Base-by-base conservation (phyloP, 2,888 invertebrate genomes). In the Hirtodrosophila confusa region DNA sequence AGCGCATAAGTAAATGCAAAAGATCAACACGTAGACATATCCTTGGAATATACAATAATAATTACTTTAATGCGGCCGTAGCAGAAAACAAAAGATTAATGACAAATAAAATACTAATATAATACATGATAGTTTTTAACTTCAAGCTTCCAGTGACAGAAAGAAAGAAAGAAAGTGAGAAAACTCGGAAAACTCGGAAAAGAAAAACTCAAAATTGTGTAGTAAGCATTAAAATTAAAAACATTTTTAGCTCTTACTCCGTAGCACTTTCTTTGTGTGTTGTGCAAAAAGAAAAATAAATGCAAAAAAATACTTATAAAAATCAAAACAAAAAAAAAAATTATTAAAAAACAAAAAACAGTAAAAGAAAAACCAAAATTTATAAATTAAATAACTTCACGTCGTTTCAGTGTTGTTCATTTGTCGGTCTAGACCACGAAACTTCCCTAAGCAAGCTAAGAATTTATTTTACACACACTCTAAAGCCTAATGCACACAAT, bases 11-110 rank as follows among this genome's bases (percentile, higher is more conserved):
- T 68, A 75, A 79, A 69, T 77, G 70, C 76, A 86, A 87, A 65
- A 85, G 77, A 89, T 88, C 84, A 88, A 88, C 86, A 88, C 90
- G 89, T 89, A 90, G 89, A 89, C 89, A 90, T 90, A 90, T 90
- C 89, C 89, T 89, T 88, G 84, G 73, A 85, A 86, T 85, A 86
- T 87, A 86, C 85, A 86, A 86, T 86, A 86, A 86, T 84, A 84
- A 76, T 73, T 86, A 88, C 88, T 88, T 88, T 88, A 88, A 77
- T 83, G 86, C 86, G 64, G 84, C 74, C 70, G 68, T 78, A 78
- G 87, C 87, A 84, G 80, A 49, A 12, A 35, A 23, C 62, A 49
- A 43, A 44, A 41, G 9, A 33, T 58, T 48, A 48, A 65, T 50
- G 70, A 73, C 47, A 69, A 61, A 54, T 66, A 61, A 61, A 66